A percentile compares a stretch with the other conserved stretches of the same genome.
phyloP scores from a whole-genome alignment of 2,797 vertebrate species.

The Heliangelus exortis region DNA sequence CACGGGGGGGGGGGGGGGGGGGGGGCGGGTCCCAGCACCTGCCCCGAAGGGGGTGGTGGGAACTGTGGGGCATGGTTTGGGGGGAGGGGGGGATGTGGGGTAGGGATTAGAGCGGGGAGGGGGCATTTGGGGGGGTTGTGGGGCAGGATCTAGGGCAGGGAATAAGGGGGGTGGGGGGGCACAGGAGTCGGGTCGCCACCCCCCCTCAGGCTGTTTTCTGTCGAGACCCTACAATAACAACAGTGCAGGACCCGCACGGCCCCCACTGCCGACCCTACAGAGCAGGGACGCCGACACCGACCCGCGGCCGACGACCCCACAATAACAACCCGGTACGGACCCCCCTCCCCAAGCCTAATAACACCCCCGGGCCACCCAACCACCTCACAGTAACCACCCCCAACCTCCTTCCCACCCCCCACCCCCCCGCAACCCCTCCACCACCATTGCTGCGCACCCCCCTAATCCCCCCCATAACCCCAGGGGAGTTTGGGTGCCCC shows the following conservation, averaged over 20 bases:
- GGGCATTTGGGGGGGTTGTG: background rate
- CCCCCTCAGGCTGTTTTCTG: background rate
- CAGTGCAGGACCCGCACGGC: background rate
- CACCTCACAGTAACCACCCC: background rate
- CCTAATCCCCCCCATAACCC: too few relatives aligned
- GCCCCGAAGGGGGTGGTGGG: too few relatives aligned
- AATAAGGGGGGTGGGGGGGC: background rate
- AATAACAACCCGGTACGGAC: background rate
- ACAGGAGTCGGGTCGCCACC: background rate
- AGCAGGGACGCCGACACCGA: too few relatives aligned
- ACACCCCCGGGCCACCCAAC: too few relatives aligned
- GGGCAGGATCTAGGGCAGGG: too few relatives aligned
- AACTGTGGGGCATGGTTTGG: too few relatives aligned
- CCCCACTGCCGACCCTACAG: background rate
- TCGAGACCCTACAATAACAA: background rate
- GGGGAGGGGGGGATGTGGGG: background rate
- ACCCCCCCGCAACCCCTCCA: background rate
- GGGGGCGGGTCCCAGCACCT: background rate
- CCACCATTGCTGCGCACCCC: background rate
- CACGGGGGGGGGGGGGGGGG: background rate
- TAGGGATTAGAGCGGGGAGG: too few relatives aligned
- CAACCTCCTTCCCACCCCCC: background rate
- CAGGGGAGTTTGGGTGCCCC: background rate
- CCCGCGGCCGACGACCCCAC: background rate
- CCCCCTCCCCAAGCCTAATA: too few relatives aligned